These are phyloP conservation scores for Aurelia sp. DNA, from an alignment of 30 jellyfish, hydroid and myxozoan species.

Conservation along the genomic window DNA sequence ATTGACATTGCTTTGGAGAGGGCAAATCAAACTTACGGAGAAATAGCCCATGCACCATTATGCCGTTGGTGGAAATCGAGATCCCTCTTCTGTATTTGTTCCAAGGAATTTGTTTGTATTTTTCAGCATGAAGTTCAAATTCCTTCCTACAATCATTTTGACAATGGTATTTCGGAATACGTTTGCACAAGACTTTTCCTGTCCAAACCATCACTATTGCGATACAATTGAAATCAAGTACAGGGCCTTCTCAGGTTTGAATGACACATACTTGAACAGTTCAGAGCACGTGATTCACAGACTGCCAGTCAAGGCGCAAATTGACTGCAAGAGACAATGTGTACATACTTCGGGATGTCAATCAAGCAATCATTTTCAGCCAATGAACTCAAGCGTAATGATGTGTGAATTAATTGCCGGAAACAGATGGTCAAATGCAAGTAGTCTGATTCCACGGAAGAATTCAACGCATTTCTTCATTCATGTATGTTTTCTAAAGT, in stretches of 20 bases:
- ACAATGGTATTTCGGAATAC: background rate
- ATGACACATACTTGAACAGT: constrained; percentile 25
- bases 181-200: background rate
- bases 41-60: too few species aligned
- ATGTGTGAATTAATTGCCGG: constrained; percentile 41
- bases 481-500: background rate
- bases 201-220: constrained; percentile 45
- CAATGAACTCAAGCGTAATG: constrained; percentile 3
- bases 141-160: background rate
- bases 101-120: too few species aligned
- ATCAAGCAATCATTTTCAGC: too few species aligned
- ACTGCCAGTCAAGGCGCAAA: background rate
- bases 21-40: too few species aligned
- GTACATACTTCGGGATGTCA: background rate
- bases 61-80: too few species aligned
- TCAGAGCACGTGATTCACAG: background rate
- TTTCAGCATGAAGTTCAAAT: too few species aligned
- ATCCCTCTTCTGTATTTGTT: too few species aligned
- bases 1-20: too few species aligned
- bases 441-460: background rate
- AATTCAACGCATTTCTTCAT: constrained; percentile 34
- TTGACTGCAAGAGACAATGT: constrained; percentile 24
- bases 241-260: constrained; percentile 22
- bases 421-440: constrained; percentile 60
- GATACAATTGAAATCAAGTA: constrained; percentile 28